Conservation (phyloP, 2,888 invertebrate genomes). For the Electrophaes corylata region DNA sequence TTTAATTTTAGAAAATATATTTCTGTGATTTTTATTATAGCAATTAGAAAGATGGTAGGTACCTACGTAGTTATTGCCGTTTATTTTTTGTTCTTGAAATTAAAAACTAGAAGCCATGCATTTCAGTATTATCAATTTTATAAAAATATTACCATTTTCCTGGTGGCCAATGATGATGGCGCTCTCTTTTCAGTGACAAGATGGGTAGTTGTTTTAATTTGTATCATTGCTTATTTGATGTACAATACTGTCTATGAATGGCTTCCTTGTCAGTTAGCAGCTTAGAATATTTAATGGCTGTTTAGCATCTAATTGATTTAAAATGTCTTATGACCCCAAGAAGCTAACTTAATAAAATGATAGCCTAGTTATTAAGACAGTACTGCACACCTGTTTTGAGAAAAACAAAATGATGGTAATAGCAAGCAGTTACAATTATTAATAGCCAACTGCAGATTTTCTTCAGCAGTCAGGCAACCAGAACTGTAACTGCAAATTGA, state of each 20-base stretch:
- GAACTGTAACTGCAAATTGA: conserved; percentile 6
- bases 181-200: conserved; percentile 1
- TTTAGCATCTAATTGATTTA: too few relatives aligned
- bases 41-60: too few relatives aligned
- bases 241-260: neutral
- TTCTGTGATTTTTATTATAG: too few relatives aligned
- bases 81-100: too few relatives aligned
- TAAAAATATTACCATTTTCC: conserved; percentile 8
- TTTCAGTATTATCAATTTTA: neutral
- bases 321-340: too few relatives aligned
- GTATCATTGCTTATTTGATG: conserved; percentile 2
- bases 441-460: neutral
- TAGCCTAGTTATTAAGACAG: too few relatives aligned
- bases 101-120: conserved; percentile 3
- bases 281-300: too few relatives aligned
- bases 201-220: conserved; percentile 2
- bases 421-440: conserved; percentile 6
- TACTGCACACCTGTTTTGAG: conserved; percentile 3
- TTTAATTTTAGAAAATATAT: too few relatives aligned
- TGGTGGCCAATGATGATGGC: neutral
- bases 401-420: conserved; percentile 8
- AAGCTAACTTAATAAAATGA: too few relatives aligned
- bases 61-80: too few relatives aligned
- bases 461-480: conserved; percentile 8
- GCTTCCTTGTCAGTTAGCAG: too few relatives aligned